Base-by-base conservation (phyloP, 2,888 invertebrate species). In the Archips xylosteana region DNA sequence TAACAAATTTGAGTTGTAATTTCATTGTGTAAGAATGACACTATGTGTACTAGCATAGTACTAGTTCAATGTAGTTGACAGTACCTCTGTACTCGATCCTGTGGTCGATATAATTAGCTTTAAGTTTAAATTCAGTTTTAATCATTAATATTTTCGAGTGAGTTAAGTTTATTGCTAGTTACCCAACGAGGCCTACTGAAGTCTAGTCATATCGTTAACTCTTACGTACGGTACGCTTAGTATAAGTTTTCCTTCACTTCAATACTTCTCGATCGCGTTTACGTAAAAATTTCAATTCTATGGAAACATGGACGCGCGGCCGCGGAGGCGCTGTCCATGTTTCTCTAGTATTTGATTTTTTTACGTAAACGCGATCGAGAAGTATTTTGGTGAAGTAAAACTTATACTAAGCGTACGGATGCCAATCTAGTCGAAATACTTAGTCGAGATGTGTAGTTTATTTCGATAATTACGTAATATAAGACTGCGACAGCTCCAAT, bases 401-500 rank as follows among this genome's bases (percentile, higher is more conserved):
- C n/a, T n/a, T n/a, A n/a, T n/a, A n/a, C n/a, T n/a, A n/a, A n/a
- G 51, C 60, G 39, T 13, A 13, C 59, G 32, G n/a, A 70, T 63
- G 70, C 70, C 70, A 70, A 70, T 51, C 42, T 70, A 70, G 62
- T 70, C 62, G 45, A 62, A 62, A 15, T 70, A n/a, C n/a, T n/a
- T n/a, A 54, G 51, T 62, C 42, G 51, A 60, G 13, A 34, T 49
- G 47, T 15, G 49, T 69, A 69, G 51, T 39, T 36, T 47, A 49
- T 64, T 65, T 65, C 49, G 34, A 65, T 39, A 15, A n/a, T 45
- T 34, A 15, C 34, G 59, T 70, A 42, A 54, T 34, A 70, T 70
- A 70, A 70, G 70, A 70, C 62, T 70, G 62, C n/a, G 54, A 42
- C 15, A 42, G 70, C 62, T 70, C 70, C 70, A 70, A 3, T 34